Base-by-base conservation (phyloP, 2,888 invertebrate species). In the Alviniconcha strummeri region DNA sequence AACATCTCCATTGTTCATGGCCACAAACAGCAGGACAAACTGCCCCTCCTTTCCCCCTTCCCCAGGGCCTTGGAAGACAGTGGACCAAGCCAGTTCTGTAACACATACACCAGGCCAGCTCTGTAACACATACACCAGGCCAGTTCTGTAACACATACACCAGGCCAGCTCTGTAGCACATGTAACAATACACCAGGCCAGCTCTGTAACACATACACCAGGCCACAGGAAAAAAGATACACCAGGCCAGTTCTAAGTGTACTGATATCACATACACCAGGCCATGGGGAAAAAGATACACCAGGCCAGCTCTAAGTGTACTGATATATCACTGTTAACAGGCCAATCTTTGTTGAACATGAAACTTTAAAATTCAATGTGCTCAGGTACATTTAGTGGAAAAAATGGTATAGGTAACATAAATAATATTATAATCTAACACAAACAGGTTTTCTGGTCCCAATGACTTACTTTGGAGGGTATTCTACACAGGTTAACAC, bases 71-170 rank as follows among this genome's bases (percentile, higher is more conserved):
- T 85, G 36, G 77, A 86, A 82, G 74, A 84, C 78, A 81, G 69
- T n/a, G n/a, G 85, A 87, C 89, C 89, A 89, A 60, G 81, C 75
- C 19, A 89, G 82, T 54, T 85, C 88, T 89, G 85, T n/a, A 84
- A 84, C 54, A 79, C 19, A 60, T 1, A 36, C 36, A 36, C 36
- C 36, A 36, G 36, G 36, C 36, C 36, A 36, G 36, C 0, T 17
- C 13, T 5, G 15, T 17, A 13, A 11, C 67, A 69, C 69, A n/a
- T n/a, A 69, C 13, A 17, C 69, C 36, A 36, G 36, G 36, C 36
- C 36, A 36, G 3, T 3, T 36, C 36, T 36, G 36, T 36, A 36
- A 69, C 69, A 15, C 15, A 55, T 55, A 55, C 54, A 72, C 52
- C 15, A 17, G 19, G 64, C 11, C 11, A 5, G 64, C 17, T 64